phyloP scores from a whole-genome alignment of 2,888 invertebrate species.

The Phaonia tiefii region DNA sequence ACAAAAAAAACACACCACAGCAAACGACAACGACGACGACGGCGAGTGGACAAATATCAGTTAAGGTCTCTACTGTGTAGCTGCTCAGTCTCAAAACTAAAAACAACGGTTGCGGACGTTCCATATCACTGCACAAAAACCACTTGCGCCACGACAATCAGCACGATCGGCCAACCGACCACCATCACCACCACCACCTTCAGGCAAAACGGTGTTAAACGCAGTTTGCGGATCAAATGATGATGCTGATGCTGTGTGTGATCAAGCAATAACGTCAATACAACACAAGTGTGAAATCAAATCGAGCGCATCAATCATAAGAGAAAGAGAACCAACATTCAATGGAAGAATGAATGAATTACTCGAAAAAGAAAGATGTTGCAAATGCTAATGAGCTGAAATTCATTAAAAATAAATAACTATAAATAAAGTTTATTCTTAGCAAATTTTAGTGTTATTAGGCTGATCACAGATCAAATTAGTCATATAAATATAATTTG shows the following conservation, averaged over 20 bases:
- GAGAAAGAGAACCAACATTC: background rate
- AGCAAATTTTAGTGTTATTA: too few species aligned
- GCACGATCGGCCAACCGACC: background rate
- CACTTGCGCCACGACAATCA: slow-evolving; percentile 1
- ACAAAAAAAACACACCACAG: slow-evolving; percentile 39
- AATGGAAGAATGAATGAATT: too few species aligned
- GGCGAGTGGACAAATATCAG: slow-evolving; percentile 56
- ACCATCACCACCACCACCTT: background rate
- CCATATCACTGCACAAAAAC: slow-evolving; percentile 44
- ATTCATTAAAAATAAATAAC: too few species aligned
- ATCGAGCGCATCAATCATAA: slow-evolving; percentile 1
- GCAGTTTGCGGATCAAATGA: slow-evolving; percentile 7
- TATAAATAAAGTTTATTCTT: too few species aligned
- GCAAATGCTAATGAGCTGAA: too few species aligned
- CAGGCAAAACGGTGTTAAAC: slow-evolving; percentile 7
- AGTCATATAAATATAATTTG: too few species aligned
- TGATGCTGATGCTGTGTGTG: background rate
- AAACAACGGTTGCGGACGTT: slow-evolving; percentile 60
- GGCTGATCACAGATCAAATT: too few species aligned
- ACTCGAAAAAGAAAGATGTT: background rate
- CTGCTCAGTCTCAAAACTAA: slow-evolving; percentile 59
- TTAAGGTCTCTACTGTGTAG: slow-evolving; percentile 55
- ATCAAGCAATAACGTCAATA: background rate
- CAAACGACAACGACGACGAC: slow-evolving; percentile 29
- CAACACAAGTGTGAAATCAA: too few species aligned